These are phyloP conservation scores for Nothobranchius furzeri DNA, from an alignment of 2,113 vertebrate species.

Conservation along the genomic window DNA sequence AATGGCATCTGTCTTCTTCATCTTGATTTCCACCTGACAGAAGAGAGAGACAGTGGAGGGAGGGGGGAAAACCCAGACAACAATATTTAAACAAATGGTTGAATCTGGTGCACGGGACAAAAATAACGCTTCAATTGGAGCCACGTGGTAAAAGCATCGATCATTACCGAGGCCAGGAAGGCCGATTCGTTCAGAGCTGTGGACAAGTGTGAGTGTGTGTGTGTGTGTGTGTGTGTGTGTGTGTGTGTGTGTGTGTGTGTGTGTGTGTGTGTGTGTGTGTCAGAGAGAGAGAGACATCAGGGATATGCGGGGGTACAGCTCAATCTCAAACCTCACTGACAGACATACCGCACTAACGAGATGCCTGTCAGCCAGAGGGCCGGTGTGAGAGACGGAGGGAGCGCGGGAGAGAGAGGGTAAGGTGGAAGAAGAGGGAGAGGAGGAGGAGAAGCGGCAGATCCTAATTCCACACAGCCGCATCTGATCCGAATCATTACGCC, in stretches of 20 bases:
- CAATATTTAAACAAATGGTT: slow-evolving; percentile 49
- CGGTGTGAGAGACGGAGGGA: slow-evolving; percentile 55
- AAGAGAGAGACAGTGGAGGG: background rate
- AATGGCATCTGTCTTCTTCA: slow-evolving; percentile 93
- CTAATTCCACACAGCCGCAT: slow-evolving; percentile 68
- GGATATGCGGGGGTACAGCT: slow-evolving; percentile 75
- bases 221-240: slow-evolving; percentile 18
- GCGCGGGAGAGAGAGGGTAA: too few relatives aligned
- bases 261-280: slow-evolving; percentile 6
- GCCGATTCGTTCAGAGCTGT: slow-evolving; percentile 29
- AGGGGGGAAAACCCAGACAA: slow-evolving; percentile 13
- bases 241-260: background rate
- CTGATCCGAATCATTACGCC: slow-evolving; percentile 72
- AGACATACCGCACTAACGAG: slow-evolving; percentile 77
- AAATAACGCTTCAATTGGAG: slow-evolving; percentile 58
- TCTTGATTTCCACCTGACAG: slow-evolving; percentile 93
- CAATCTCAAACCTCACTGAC: slow-evolving; percentile 75
- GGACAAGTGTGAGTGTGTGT: slow-evolving; percentile 29
- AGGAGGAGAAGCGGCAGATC: slow-evolving; percentile 10
- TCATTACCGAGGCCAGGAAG: slow-evolving; percentile 66
- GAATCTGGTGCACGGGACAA: slow-evolving; percentile 34
- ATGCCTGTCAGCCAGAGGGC: slow-evolving; percentile 77
- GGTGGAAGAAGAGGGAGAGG: background rate
- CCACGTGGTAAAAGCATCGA: slow-evolving; percentile 54
- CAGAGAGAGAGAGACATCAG: slow-evolving; percentile 49